Conservation (phyloP, 2,888 invertebrate species). For the Tridacna gigas region DNA sequence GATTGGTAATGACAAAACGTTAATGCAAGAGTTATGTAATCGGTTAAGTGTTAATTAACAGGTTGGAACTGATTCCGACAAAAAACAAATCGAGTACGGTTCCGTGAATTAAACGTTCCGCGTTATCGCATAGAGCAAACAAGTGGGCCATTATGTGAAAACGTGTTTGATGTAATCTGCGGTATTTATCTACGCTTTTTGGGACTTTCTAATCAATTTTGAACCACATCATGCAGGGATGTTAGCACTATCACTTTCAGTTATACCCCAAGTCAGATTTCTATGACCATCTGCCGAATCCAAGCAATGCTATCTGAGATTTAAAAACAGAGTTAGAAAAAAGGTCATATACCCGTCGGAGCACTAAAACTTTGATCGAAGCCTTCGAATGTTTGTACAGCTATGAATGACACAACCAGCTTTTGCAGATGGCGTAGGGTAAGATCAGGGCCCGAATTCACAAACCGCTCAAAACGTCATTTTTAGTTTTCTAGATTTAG, state of each 20-base stretch:
- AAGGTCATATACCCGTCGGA: no score
- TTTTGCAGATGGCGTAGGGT: no score
- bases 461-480: no score
- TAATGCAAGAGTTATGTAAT: constrained; percentile 49
- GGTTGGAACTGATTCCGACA: constrained; percentile 18
- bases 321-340: no score
- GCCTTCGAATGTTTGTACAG: no score
- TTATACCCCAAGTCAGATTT: no score
- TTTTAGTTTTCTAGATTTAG: no score
- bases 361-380: no score
- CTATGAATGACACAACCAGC: no score
- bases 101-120: constrained; percentile 25
- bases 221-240: not conserved
- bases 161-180: constrained; percentile 21
- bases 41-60: constrained; percentile 30
- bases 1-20: constrained; percentile 14
- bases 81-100: constrained; percentile 24
- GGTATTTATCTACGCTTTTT: not conserved
- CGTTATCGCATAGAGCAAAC: constrained; percentile 25
- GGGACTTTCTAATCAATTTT: constrained; percentile 14
- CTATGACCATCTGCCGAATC: no score
- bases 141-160: constrained; percentile 20
- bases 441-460: no score
- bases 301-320: no score
- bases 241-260: not conserved